Evolutionary conservation across 2,797 vertebrate species (phyloP).

Genomic region (Gila robusta): DNA sequence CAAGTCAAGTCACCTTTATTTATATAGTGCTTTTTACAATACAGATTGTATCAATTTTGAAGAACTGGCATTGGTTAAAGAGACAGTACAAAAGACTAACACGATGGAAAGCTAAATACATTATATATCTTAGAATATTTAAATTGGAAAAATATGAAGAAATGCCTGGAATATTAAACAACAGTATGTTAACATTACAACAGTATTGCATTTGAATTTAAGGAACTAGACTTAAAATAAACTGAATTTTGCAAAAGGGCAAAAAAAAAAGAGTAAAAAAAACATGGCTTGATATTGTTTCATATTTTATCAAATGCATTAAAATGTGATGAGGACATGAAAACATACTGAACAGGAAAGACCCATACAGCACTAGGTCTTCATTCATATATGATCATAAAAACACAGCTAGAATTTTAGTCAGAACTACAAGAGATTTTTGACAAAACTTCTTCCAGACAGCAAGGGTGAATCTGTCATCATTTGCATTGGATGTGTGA

Average conservation of each 20-base stretch:
- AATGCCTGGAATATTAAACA: background rate
- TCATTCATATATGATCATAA: background rate
- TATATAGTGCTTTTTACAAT: too few species aligned
- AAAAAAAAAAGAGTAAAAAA: background rate
- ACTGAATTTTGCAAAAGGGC: rapidly evolving
- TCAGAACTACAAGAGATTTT: background rate
- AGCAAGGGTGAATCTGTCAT: background rate
- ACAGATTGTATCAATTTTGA: too few species aligned
- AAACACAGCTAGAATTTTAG: background rate
- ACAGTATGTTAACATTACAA: background rate
- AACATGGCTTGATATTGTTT: background rate
- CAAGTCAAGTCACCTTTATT: too few species aligned
- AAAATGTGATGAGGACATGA: background rate
- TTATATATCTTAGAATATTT: background rate
- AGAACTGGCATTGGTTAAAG: background rate
- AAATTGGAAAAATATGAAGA: background rate
- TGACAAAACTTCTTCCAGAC: background rate
- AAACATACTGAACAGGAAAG: background rate
- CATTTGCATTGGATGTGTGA: background rate
- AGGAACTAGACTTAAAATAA: background rate
- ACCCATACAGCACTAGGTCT: background rate
- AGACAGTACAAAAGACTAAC: background rate
- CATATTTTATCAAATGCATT: background rate
- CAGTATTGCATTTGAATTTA: background rate
- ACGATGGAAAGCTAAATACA: background rate